A percentile compares a stretch with the other conserved stretches of the same genome.
Evolutionary conservation across 1,140 invertebrate genomes (phyloP).

Genomic region (Arion vulgaris): DNA sequence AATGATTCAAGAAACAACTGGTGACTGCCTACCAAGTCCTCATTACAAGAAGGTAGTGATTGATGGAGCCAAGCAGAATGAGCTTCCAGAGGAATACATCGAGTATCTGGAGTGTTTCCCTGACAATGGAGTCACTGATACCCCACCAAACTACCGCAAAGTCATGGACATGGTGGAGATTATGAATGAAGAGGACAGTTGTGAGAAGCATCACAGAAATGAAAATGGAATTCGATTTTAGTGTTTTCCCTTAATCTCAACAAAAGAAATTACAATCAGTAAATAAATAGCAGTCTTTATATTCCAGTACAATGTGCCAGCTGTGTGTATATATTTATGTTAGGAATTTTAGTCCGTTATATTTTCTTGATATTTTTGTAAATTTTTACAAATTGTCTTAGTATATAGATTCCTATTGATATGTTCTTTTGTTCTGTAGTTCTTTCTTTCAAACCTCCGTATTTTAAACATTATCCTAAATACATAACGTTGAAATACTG

Average conservation of each 20-base stretch:
- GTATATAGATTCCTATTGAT: neutral
- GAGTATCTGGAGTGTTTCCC: constrained; percentile 77
- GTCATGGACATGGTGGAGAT: constrained; percentile 32
- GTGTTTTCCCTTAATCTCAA: neutral
- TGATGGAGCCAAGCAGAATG: constrained; percentile 80
- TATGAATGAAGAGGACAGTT: neutral
- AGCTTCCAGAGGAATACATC: constrained; percentile 80
- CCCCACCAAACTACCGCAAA: constrained; percentile 64
- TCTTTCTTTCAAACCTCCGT: neutral
- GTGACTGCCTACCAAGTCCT: constrained; percentile 74
- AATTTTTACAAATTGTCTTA: neutral
- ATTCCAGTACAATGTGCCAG: neutral
- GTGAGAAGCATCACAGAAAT: neutral
- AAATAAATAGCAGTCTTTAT: no score
- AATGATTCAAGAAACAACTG: constrained; percentile 19
- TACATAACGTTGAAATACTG: no score
- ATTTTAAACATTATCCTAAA: neutral
- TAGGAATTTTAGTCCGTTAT: neutral
- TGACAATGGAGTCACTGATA: constrained; percentile 79
- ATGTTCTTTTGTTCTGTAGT: neutral
- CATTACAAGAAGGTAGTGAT: constrained; percentile 79
- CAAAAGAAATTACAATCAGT: neutral
- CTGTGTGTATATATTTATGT: neutral
- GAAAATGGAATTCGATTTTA: constrained; percentile 2
- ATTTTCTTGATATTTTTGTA: neutral